Evolutionary conservation across 2,113 vertebrate species (phyloP).

Genomic region (Syngnathoides biaculeatus): DNA sequence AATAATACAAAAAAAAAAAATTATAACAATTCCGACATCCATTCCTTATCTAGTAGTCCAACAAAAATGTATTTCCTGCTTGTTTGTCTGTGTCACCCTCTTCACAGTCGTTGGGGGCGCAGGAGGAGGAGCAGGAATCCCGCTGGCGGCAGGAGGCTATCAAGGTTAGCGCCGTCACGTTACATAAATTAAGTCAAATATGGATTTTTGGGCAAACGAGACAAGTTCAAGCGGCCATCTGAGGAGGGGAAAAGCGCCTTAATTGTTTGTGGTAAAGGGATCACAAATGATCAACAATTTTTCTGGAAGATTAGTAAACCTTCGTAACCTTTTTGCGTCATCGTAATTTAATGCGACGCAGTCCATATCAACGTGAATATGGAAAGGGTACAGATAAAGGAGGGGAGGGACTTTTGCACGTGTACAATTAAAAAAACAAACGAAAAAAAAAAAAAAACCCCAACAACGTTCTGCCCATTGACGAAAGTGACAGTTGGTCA

Average conservation of each 20-base stretch:
- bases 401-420: conserved; percentile 9
- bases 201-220: neutral
- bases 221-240: neutral
- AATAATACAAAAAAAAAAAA: neutral
- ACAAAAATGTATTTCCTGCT: neutral
- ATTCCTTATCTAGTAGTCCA: neutral
- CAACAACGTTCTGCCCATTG: conserved; percentile 31
- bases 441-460: too few relatives aligned
- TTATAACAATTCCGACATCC: neutral
- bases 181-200: neutral
- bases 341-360: conserved; percentile 51
- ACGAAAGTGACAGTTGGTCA: conserved; percentile 56
- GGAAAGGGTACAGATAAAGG: conserved; percentile 51
- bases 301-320: neutral
- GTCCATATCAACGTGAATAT: conserved; percentile 48
- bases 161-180: neutral
- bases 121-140: conserved; percentile 51
- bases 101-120: conserved; percentile 37
- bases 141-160: conserved; percentile 55
- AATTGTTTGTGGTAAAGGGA: neutral
- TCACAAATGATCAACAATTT: neutral
- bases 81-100: conserved; percentile 5
- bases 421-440: neutral
- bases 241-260: neutral
- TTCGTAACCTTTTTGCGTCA: conserved; percentile 38